Conservation (phyloP, 2,797 vertebrate species). For the Zenarchopterus dispar region DNA sequence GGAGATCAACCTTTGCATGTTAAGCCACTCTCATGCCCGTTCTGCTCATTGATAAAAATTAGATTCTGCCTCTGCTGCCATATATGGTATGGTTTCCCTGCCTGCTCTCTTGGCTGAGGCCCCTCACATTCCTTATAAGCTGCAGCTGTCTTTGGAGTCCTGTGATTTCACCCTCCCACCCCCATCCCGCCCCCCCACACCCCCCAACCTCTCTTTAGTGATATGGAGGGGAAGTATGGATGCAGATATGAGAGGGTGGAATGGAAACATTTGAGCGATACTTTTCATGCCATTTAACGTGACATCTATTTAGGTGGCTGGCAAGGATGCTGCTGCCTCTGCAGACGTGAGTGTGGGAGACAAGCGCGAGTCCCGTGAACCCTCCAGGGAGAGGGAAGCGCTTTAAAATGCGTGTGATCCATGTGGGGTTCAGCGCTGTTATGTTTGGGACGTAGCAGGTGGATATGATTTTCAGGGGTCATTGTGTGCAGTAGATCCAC, state of each 20-base stretch:
- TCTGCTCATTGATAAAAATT: conserved; percentile 95
- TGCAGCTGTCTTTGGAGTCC: conserved; percentile 93
- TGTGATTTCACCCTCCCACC: conserved; percentile 63
- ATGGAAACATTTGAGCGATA: conserved; percentile 56
- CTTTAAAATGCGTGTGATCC: neutral
- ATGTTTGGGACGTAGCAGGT: conserved; percentile 34
- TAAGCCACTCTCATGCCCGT: conserved; percentile 68
- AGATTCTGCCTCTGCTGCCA: conserved; percentile 92
- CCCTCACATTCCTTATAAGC: conserved; percentile 97
- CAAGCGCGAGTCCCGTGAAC: neutral
- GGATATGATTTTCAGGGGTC: conserved; percentile 5
- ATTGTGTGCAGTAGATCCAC: conserved; percentile 15
- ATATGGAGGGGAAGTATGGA: conserved; percentile 62
- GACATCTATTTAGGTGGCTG: conserved; percentile 29
- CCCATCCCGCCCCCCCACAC: conserved; percentile 11
- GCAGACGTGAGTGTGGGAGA: conserved; percentile 16
- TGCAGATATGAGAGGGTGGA: conserved; percentile 55
- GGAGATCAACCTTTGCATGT: conserved; percentile 62
- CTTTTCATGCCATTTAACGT: conserved; percentile 27
- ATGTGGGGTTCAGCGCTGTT: conserved; percentile 8
- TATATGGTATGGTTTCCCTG: conserved; percentile 97
- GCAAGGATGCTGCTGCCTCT: conserved; percentile 23
- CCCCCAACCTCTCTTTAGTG: conserved; percentile 52
- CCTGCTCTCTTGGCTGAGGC: conserved; percentile 87
- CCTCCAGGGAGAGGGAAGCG: neutral